A percentile compares a stretch with the other conserved stretches of the same genome.
phyloP scores from a whole-genome alignment of 2,113 vertebrate genomes.

The Turnix velox region DNA sequence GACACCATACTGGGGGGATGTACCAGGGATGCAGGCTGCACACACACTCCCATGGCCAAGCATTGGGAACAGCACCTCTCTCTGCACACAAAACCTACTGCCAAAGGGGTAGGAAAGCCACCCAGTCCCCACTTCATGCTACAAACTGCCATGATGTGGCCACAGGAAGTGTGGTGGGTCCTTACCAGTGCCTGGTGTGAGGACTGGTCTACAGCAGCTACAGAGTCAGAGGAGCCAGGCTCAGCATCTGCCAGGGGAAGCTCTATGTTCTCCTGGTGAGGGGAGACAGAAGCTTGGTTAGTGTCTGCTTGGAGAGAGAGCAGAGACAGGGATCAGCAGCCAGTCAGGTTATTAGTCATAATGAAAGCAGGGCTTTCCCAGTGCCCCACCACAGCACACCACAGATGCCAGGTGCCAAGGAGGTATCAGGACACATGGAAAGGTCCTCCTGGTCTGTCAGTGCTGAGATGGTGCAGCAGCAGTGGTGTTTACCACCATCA shows the following conservation, averaged over 20 bases:
- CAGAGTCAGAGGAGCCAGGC: conserved; percentile 78
- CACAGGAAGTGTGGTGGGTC: accelerated
- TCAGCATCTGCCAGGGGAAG: conserved; percentile 91
- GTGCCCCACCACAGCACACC: accelerated
- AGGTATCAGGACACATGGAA: neutral
- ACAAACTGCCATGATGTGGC: accelerated
- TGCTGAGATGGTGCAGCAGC: neutral
- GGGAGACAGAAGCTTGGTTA: conserved; percentile 72
- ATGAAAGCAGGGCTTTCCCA: neutral
- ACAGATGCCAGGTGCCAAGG: accelerated
- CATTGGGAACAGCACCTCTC: neutral
- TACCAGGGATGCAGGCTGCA: neutral
- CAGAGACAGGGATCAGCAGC: neutral
- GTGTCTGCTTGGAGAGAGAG: neutral
- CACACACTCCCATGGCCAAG: neutral
- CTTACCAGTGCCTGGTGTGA: conserved; percentile 95
- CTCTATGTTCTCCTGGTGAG: conserved; percentile 92
- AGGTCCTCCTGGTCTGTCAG: accelerated
- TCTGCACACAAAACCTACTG: neutral
- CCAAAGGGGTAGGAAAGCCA: neutral
- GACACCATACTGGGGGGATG: accelerated
- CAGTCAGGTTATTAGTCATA: neutral
- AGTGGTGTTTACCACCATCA: neutral
- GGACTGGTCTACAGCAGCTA: conserved; percentile 90
- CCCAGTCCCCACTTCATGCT: neutral